Evolutionary conservation across 2,113 vertebrate species (phyloP).

Genomic region (Oreotrochilus melanogaster): DNA sequence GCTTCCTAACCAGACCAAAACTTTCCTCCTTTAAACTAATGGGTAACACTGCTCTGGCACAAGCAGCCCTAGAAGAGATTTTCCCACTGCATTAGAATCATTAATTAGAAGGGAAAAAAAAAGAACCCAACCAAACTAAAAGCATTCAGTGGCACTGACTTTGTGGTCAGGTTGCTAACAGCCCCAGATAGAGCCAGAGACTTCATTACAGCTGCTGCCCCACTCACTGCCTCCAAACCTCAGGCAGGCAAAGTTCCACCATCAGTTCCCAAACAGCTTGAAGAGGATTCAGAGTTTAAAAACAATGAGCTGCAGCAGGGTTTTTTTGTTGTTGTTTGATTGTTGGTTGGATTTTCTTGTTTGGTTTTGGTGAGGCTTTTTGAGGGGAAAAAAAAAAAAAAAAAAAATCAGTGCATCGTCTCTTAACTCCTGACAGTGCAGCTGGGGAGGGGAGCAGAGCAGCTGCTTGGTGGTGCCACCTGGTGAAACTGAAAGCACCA

Average conservation of each 20-base stretch:
- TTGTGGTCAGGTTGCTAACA: neutral
- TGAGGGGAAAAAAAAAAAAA: neutral
- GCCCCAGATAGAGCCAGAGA: neutral
- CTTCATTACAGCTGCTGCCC: neutral
- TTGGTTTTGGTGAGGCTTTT: too few relatives aligned
- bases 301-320: neutral
- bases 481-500: neutral
- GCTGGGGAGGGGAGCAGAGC: accelerated
- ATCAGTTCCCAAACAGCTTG: neutral
- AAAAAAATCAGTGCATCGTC: neutral
- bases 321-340: too few relatives aligned
- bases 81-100: neutral
- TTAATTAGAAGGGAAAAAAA: neutral
- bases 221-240: neutral
- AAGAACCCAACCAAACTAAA: neutral
- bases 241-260: neutral
- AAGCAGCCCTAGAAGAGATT: neutral
- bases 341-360: too few relatives aligned
- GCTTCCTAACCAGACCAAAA: too few relatives aligned
- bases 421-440: neutral
- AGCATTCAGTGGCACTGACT: neutral
- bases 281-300: neutral
- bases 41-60: neutral
- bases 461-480: neutral
- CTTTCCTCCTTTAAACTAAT: neutral